Evolutionary conservation across 1,140 invertebrate species (phyloP).

Genomic region (Teleopsis dalmanni): DNA sequence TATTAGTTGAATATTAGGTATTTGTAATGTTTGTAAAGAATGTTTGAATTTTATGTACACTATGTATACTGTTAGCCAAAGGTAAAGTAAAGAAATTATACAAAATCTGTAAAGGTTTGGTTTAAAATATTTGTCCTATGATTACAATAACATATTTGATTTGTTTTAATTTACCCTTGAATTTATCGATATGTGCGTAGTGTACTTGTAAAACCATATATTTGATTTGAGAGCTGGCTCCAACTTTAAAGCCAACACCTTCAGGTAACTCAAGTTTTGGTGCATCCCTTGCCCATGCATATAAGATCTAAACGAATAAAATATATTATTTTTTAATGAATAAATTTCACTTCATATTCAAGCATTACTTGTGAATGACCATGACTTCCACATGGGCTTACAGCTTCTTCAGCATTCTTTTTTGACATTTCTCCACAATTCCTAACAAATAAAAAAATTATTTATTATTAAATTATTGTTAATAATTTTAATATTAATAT

Average conservation of each 20-base stretch:
- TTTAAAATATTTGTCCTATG: too few species aligned
- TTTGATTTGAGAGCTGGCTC: constrained; percentile 60
- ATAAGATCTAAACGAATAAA: constrained; percentile 64
- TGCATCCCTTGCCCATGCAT: constrained; percentile 95
- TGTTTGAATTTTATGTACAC: too few species aligned
- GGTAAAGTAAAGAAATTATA: too few species aligned
- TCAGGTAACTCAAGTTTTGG: constrained; percentile 75
- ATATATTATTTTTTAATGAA: neutral
- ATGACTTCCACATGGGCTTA: constrained; percentile 62
- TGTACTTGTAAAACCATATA: constrained; percentile 90
- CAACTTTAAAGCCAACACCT: constrained; percentile 75
- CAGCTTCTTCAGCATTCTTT: constrained; percentile 44
- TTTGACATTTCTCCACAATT: constrained; percentile 88
- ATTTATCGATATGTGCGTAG: constrained; percentile 69
- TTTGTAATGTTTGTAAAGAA: too few species aligned
- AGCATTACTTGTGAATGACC: constrained; percentile 50
- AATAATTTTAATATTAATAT: too few species aligned
- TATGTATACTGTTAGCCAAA: too few species aligned
- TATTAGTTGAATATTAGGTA: too few species aligned
- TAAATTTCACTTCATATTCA: too few species aligned
- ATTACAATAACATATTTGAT: too few species aligned
- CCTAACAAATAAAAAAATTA: too few species aligned
- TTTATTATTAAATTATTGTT: too few species aligned
- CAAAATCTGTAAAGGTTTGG: too few species aligned
- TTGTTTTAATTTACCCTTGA: constrained; percentile 58